A percentile compares a stretch with the other conserved stretches of the same genome.
These are phyloP conservation scores for Volucella inflata DNA, from an alignment of 2,888 invertebrate species.

Conservation along the genomic window DNA sequence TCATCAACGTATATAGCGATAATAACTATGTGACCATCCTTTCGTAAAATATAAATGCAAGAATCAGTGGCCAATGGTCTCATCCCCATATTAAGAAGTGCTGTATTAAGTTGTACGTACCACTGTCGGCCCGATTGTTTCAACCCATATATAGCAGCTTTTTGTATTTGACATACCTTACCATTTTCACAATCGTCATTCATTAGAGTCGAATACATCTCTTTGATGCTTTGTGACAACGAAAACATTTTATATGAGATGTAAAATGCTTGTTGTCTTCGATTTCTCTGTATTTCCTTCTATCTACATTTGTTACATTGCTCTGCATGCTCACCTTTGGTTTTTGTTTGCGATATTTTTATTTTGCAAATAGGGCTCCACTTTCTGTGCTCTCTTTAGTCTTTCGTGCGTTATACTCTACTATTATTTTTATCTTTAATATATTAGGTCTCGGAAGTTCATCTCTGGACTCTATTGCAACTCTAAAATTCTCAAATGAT, in stretches of 20 bases:
- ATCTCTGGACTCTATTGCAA: conserved; percentile 57
- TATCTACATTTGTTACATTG: not conserved
- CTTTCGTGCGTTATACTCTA: conserved; percentile 39
- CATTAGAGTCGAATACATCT: too few species aligned
- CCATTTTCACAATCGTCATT: too few species aligned
- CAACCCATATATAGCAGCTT: too few species aligned
- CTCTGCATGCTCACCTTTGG: not conserved
- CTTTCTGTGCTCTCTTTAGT: conserved; percentile 18
- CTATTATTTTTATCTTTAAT: conserved; percentile 56
- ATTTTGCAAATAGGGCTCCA: conserved; percentile 9
- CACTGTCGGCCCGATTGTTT: too few species aligned
- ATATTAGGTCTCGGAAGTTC: conserved; percentile 16
- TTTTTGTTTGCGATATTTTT: not conserved
- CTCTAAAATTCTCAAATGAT: conserved; percentile 57
- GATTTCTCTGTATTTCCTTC: not conserved
- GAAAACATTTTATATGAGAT: not conserved
- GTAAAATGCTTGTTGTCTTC: too few species aligned
- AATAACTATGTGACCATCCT: not conserved
- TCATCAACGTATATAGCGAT: too few species aligned
- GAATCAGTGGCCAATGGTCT: conserved; percentile 4
- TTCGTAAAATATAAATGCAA: conserved; percentile 16
- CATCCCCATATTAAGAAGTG: conserved; percentile 22
- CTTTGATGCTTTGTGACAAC: not conserved
- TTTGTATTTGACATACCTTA: too few species aligned
- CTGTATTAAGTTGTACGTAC: too few species aligned